Base-by-base conservation (phyloP, 1,140 invertebrate species). In the Papilio helenus region DNA sequence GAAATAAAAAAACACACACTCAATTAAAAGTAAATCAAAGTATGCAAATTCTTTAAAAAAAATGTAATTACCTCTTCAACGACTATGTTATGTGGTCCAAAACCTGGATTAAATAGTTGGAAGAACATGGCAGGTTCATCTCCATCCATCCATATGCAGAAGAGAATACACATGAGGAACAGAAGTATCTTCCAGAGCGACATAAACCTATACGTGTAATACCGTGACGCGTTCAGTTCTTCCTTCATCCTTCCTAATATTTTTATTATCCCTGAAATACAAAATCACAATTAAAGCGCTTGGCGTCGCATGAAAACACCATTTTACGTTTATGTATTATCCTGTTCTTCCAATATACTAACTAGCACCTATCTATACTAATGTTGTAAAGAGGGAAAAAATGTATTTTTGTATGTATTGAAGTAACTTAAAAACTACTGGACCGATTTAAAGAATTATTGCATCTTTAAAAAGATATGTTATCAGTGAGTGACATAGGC, bases 161-260 rank as follows among this genome's bases (percentile, higher is more conserved):
- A 93, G 5, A 98, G 79, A 49, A 97, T 96, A 18, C 96, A 96
- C 80, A 97, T 95, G 74, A 98, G 95, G 91, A 98, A 98, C 4
- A 97, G 92, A 0, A 98, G 68, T 72, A 98, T 97, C 93, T 99
- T 99, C 98, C 98, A 98, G 1, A 98, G 87, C 0, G 98, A 98
- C 18, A 99, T 96, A 88, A 99, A 98, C 81, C 98, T 96, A 90
- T 98, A 98, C 1, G 96, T 97, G 90, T 98, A 99, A 88, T 99
- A 99, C 76, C 98, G 95, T 1, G 97, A 98, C 61, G 96, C 91
- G 74, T 96, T 96, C 76, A 99, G 93, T 82, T 97, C 96, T 71
- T 98, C 97, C 88, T 98, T 98, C 26, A 99, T 95, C 87, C 96
- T 96, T 39, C 97, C 97, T 68, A 98, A 92, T n/a, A 96, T 96